A percentile compares a stretch with the other conserved stretches of the same genome.
Evolutionary conservation across 2,113 vertebrate species (phyloP).

Genomic region (Amphiprion ocellaris): DNA sequence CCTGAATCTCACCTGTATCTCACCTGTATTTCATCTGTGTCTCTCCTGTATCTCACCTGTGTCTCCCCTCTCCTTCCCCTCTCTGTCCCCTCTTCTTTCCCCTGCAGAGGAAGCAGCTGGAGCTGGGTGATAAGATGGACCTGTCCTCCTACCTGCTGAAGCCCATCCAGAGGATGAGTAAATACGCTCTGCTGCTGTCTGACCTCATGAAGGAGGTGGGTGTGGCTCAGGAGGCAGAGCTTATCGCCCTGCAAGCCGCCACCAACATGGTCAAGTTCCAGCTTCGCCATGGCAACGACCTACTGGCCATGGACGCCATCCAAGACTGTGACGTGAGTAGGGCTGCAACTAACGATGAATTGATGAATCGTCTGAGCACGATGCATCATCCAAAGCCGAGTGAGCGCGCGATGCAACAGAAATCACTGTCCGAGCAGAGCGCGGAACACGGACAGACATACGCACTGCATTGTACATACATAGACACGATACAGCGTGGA

Average conservation of each 20-base stretch:
- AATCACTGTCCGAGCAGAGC: too few species aligned
- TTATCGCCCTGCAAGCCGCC: constrained; percentile 86
- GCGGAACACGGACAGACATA: too few species aligned
- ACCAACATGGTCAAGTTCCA: constrained; percentile 95
- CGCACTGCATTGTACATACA: too few species aligned
- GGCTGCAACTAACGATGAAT: too few species aligned
- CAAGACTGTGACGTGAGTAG: constrained; percentile 91
- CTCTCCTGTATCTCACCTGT: not conserved
- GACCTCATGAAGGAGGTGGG: constrained; percentile 93
- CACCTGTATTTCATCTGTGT: not conserved
- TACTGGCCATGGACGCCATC: constrained; percentile 97
- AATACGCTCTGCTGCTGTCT: constrained; percentile 92
- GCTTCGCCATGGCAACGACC: constrained; percentile 94
- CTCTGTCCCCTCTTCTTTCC: not conserved
- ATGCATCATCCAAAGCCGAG: too few species aligned
- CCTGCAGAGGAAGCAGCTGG: constrained; percentile 90
- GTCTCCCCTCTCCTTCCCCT: not conserved
- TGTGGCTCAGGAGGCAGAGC: constrained; percentile 87
- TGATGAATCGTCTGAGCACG: too few species aligned
- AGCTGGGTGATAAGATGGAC: constrained; percentile 94
- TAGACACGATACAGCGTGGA: too few species aligned
- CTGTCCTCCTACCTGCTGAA: constrained; percentile 96
- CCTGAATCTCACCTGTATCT: not conserved
- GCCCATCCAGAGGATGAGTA: constrained; percentile 96
- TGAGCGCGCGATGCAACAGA: too few species aligned